A percentile compares a stretch with the other conserved stretches of the same genome.
These are phyloP conservation scores for Euplagia quadripunctaria DNA, from an alignment of 2,888 invertebrate genomes.

Conservation along the genomic window DNA sequence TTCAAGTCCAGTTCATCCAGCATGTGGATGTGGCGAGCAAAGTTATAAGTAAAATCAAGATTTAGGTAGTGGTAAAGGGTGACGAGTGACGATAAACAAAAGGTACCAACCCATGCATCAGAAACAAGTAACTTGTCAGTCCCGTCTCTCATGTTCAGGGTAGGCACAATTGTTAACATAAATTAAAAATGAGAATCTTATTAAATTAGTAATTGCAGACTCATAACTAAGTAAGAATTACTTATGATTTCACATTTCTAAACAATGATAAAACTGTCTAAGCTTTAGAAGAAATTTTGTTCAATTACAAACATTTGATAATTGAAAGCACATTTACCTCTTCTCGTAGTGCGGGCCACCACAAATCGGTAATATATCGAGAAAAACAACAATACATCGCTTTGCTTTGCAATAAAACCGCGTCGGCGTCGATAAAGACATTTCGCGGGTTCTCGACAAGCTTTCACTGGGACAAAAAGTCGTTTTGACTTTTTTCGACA, in stretches of 20 bases:
- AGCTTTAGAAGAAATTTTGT: too few relatives aligned
- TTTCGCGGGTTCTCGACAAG: slow-evolving; percentile 62
- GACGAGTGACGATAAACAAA: too few relatives aligned
- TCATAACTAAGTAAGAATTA: too few relatives aligned
- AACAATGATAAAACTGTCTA: too few relatives aligned
- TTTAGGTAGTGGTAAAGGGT: neutral
- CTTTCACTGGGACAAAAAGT: slow-evolving; percentile 68
- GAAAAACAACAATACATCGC: slow-evolving; percentile 40
- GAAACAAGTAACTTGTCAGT: too few relatives aligned
- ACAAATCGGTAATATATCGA: slow-evolving; percentile 30
- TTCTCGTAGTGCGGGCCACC: slow-evolving; percentile 29
- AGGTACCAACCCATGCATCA: too few relatives aligned
- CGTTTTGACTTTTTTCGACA: slow-evolving; percentile 31
- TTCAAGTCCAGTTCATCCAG: neutral
- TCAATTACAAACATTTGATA: neutral
- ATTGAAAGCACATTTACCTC: neutral
- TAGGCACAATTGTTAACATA: too few relatives aligned
- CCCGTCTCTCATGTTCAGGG: too few relatives aligned
- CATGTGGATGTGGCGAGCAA: neutral
- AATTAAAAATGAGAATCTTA: too few relatives aligned
- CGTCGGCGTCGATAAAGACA: slow-evolving; percentile 77
- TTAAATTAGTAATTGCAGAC: too few relatives aligned
- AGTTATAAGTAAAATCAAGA: neutral
- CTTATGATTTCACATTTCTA: neutral
- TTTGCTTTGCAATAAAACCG: slow-evolving; percentile 52